phyloP scores from a whole-genome alignment of 2,113 vertebrate species.

The Turdus rufiventris region DNA sequence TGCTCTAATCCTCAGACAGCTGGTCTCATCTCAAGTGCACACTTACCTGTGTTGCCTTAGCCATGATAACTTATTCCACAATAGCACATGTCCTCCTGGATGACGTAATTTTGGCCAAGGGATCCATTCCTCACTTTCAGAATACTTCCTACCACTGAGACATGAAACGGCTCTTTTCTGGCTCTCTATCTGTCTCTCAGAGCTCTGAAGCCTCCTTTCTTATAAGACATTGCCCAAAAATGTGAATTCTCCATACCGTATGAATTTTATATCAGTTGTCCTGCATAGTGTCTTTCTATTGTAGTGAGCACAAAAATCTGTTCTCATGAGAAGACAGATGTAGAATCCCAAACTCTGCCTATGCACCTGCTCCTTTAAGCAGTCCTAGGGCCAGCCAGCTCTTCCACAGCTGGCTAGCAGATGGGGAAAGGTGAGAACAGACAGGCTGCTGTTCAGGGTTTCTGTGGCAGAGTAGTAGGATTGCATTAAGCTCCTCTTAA shows the following conservation, averaged over 20 bases:
- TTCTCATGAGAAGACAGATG: neutral
- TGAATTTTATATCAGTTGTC: neutral
- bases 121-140: neutral
- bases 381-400: neutral
- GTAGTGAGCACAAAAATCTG: neutral
- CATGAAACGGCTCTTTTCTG: neutral
- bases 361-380: constrained; percentile 40
- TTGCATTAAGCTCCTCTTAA: constrained; percentile 61
- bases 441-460: constrained; percentile 49
- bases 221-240: neutral
- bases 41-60: neutral
- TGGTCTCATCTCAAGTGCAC: neutral
- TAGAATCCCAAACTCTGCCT: neutral
- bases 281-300: neutral
- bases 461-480: constrained; percentile 53
- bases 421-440: constrained; percentile 60
- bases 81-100: neutral
- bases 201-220: neutral
- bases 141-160: neutral
- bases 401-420: constrained; percentile 48
- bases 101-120: neutral
- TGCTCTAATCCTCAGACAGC: neutral
- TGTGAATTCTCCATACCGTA: accelerated
- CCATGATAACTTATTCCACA: neutral
- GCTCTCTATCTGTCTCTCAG: neutral